Percentiles rank a stretch among this genome's conserved stretches.
Conservation (phyloP, 53 echinoderm and acorn worm genomes). For the Astropecten irregularis region DNA sequence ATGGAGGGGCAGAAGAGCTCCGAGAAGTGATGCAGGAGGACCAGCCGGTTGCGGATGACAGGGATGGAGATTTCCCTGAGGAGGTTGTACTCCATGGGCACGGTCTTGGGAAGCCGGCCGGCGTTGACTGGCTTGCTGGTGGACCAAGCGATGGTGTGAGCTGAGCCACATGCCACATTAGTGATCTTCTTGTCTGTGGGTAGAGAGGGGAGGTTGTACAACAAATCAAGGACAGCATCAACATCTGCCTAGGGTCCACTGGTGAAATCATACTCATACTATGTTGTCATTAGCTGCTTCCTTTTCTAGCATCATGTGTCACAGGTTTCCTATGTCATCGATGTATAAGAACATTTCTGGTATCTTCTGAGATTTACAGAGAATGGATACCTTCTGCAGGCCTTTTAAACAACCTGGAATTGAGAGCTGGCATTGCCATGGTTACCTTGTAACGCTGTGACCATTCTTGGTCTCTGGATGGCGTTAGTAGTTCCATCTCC, state of each 20-base stretch:
- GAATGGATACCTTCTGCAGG: no score
- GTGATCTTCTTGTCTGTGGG: constrained; percentile 95
- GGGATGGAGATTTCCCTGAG: constrained; percentile 86
- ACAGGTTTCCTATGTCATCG: no score
- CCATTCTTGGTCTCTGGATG: constrained; percentile 94
- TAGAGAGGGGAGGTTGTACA: no score
- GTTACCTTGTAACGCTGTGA: constrained; percentile 91
- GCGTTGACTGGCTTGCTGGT: constrained; percentile 98
- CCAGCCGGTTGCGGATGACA: constrained; percentile 88
- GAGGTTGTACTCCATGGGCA: constrained; percentile 99
- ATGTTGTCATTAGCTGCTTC: no score
- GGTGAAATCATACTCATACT: no score
- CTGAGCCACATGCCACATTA: constrained; percentile 97
- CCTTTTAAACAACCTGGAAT: no score
- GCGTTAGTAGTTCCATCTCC: constrained; percentile 97
- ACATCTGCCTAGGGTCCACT: no score
- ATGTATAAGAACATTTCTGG: no score
- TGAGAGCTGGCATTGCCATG: no score
- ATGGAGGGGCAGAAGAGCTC: constrained; percentile 99
- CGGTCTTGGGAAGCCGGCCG: constrained; percentile 74
- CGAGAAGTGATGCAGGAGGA: constrained; percentile 94
- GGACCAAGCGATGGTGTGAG: constrained; percentile 98
- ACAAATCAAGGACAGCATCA: no score
- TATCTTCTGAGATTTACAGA: no score
- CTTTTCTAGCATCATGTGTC: not conserved